Conservation (phyloP, 2,113 vertebrate genomes). For the Apistogramma diplotaenia region DNA sequence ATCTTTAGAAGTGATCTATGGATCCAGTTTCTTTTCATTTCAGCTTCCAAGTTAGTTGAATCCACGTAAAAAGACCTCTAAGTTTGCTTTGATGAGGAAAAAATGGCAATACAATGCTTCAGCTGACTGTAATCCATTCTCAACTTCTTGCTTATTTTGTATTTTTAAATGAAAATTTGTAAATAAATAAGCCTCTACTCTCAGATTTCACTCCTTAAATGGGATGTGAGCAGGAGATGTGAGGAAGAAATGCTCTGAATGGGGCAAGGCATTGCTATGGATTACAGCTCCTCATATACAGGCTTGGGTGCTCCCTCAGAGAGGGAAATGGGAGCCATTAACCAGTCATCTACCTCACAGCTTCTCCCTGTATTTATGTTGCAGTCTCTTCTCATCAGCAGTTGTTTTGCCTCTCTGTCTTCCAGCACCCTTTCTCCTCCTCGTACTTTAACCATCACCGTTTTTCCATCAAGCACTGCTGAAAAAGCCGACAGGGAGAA, state of each 20-base stretch:
- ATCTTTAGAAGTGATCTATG: slow-evolving; percentile 17
- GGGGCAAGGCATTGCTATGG: slow-evolving; percentile 1
- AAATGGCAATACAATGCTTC: not conserved
- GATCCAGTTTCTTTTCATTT: slow-evolving; percentile 70
- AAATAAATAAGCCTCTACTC: not conserved
- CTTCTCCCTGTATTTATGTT: slow-evolving; percentile 69
- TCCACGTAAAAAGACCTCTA: not conserved
- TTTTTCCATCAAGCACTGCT: slow-evolving; percentile 78
- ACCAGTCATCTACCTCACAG: slow-evolving; percentile 56
- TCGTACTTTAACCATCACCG: slow-evolving; percentile 64
- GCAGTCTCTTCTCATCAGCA: slow-evolving; percentile 61
- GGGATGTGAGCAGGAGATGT: not conserved
- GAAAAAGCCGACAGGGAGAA: slow-evolving; percentile 63
- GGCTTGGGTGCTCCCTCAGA: not conserved
- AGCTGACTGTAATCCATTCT: not conserved
- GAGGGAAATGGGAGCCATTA: slow-evolving; percentile 11
- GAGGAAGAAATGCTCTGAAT: not conserved
- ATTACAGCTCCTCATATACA: slow-evolving; percentile 3
- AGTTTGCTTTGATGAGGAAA: not conserved
- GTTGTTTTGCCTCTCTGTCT: slow-evolving; percentile 52
- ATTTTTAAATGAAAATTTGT: not conserved
- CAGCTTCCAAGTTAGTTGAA: not conserved
- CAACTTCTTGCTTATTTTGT: slow-evolving; percentile 19
- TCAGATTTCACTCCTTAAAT: not conserved
- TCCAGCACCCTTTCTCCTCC: slow-evolving; percentile 30